A percentile compares a stretch with the other conserved stretches of the same genome.
phyloP scores from a whole-genome alignment of 2,113 vertebrate species.

The Gymnarchus niloticus region DNA sequence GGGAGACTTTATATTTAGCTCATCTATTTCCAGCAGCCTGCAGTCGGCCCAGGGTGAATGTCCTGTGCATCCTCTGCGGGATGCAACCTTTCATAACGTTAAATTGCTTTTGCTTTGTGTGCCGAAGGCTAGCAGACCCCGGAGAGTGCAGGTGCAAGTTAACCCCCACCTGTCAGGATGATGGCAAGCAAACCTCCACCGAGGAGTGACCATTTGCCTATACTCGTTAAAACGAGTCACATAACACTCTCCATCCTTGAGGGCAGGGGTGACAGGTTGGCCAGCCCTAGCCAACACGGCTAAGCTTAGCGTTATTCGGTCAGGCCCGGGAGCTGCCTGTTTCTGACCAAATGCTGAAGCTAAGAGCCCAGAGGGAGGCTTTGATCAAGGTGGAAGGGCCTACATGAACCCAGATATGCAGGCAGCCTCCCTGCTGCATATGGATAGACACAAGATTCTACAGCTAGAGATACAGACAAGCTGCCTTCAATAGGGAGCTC shows the following conservation, averaged over 20 bases:
- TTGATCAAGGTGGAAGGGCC: neutral
- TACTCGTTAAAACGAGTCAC: too few species aligned
- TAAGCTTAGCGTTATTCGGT: neutral
- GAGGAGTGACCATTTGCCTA: too few species aligned
- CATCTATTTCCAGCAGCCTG: too few species aligned
- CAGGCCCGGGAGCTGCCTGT: neutral
- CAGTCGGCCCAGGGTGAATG: neutral
- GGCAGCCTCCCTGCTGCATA: neutral
- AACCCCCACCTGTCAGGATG: too few species aligned
- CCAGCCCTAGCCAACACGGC: neutral
- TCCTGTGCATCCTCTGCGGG: neutral
- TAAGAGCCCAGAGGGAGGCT: neutral
- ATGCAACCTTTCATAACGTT: neutral
- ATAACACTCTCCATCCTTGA: too few species aligned
- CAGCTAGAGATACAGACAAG: neutral
- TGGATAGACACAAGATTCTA: neutral
- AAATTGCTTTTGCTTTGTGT: neutral
- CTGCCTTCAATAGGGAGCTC: too few species aligned
- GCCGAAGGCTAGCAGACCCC: neutral
- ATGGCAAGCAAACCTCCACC: too few species aligned
- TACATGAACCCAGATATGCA: too few species aligned
- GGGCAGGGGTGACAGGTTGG: too few species aligned
- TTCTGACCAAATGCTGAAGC: neutral
- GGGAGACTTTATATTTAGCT: too few species aligned
- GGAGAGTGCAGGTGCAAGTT: neutral